A percentile compares a stretch with the other conserved stretches of the same genome.
phyloP scores from a whole-genome alignment of 2,797 vertebrate genomes.

The Salmo trutta region DNA sequence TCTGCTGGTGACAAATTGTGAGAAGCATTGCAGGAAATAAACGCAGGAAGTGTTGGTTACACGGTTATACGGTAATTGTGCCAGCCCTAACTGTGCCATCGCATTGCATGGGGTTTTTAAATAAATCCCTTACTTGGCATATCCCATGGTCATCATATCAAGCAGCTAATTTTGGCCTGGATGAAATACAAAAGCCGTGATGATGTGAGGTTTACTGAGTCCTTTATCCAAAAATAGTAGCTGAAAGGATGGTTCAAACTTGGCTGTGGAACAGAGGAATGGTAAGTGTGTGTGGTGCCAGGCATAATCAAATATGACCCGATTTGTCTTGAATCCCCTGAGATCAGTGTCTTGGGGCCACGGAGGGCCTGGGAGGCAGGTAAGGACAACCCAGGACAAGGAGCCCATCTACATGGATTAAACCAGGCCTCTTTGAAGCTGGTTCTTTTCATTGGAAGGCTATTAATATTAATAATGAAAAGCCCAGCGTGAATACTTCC shows the following conservation, averaged over 20 bases:
- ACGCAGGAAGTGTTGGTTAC: too few relatives aligned
- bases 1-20: too few relatives aligned
- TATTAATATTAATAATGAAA: constrained; percentile 8
- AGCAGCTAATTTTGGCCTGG: neutral
- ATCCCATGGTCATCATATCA: neutral
- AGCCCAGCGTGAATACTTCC: constrained; percentile 6
- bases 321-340: constrained; percentile 8
- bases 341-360: neutral
- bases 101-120: neutral
- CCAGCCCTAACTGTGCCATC: neutral
- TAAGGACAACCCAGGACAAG: neutral
- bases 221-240: neutral
- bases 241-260: neutral
- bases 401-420: neutral
- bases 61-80: too few relatives aligned
- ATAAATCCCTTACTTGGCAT: neutral
- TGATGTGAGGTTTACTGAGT: neutral
- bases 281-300: neutral
- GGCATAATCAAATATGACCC: constrained; percentile 8
- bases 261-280: constrained; percentile 11
- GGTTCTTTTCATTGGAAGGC: neutral
- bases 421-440: constrained; percentile 16
- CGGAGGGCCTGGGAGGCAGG: neutral
- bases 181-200: neutral
- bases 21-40: too few relatives aligned